Conservation (phyloP, 2,888 invertebrate species). For the Drosophila mayaguana region DNA sequence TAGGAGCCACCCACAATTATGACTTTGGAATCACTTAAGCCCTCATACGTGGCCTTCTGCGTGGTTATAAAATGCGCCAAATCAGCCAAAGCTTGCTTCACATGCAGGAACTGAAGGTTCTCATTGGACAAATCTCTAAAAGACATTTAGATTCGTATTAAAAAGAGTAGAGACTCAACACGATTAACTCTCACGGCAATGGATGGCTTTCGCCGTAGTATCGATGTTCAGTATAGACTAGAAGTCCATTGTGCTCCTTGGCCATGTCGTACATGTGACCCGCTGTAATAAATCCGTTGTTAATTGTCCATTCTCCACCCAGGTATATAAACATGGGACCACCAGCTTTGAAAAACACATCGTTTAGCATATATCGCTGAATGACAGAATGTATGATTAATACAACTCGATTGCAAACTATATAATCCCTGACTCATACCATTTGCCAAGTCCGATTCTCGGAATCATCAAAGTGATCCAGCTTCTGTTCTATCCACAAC, state of each 20-base stretch:
- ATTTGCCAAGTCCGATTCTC: slow-evolving; percentile 87
- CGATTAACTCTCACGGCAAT: slow-evolving; percentile 86
- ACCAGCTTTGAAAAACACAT: slow-evolving; percentile 85
- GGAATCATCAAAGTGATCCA: slow-evolving; percentile 87
- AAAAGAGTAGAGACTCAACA: neutral
- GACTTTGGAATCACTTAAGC: slow-evolving; percentile 84
- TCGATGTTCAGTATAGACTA: slow-evolving; percentile 92
- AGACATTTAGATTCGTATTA: neutral
- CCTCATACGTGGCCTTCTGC: slow-evolving; percentile 83
- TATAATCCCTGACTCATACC: slow-evolving; percentile 51
- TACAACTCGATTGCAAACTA: neutral
- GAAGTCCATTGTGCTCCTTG: slow-evolving; percentile 86
- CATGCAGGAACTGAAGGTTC: slow-evolving; percentile 88
- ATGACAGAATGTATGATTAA: neutral
- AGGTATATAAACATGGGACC: slow-evolving; percentile 89
- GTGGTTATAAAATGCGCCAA: slow-evolving; percentile 88
- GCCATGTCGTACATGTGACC: slow-evolving; percentile 89
- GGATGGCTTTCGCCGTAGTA: slow-evolving; percentile 92
- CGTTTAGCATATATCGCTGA: slow-evolving; percentile 86
- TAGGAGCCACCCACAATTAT: slow-evolving; percentile 89
- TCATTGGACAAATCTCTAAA: slow-evolving; percentile 86
- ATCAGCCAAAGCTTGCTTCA: slow-evolving; percentile 89
- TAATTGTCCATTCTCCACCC: slow-evolving; percentile 90
- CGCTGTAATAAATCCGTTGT: slow-evolving; percentile 86
- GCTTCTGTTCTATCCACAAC: slow-evolving; percentile 86